Evolutionary conservation across 1,140 invertebrate genomes (phyloP).

Genomic region (Drosophila nigromelanica): DNA sequence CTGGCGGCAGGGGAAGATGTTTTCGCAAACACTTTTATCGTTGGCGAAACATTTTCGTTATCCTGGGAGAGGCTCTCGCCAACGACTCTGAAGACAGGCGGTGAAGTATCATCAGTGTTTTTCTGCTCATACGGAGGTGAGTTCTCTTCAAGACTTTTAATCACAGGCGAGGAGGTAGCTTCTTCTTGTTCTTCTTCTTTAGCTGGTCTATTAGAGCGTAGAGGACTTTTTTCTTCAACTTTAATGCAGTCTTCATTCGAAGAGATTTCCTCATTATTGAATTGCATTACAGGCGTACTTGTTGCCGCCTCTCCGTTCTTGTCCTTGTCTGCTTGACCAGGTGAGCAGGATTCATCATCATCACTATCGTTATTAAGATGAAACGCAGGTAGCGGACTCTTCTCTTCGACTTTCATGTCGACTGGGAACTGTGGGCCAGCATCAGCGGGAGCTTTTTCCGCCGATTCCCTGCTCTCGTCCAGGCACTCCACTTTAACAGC

Average conservation of each 20-base stretch:
- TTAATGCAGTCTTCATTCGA: neutral
- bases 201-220: neutral
- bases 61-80: constrained; percentile 13
- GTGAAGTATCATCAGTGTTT: constrained; percentile 2
- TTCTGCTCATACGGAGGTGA: neutral
- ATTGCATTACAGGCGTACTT: neutral
- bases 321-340: constrained; percentile 4
- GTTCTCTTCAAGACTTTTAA: constrained; percentile 1
- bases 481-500: neutral
- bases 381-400: neutral
- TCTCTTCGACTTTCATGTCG: constrained; percentile 19
- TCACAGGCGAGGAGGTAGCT: constrained; percentile 4
- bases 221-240: neutral
- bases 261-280: constrained; percentile 7
- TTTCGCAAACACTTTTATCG: neutral
- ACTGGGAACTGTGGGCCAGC: neutral
- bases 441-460: neutral
- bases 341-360: neutral
- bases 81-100: neutral
- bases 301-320: neutral
- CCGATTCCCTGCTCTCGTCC: neutral
- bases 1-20: neutral
- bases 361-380: neutral
- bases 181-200: constrained; percentile 9
- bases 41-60: constrained; percentile 3